phyloP scores from a whole-genome alignment of 1,140 invertebrate genomes.

The Zophobas morio region DNA sequence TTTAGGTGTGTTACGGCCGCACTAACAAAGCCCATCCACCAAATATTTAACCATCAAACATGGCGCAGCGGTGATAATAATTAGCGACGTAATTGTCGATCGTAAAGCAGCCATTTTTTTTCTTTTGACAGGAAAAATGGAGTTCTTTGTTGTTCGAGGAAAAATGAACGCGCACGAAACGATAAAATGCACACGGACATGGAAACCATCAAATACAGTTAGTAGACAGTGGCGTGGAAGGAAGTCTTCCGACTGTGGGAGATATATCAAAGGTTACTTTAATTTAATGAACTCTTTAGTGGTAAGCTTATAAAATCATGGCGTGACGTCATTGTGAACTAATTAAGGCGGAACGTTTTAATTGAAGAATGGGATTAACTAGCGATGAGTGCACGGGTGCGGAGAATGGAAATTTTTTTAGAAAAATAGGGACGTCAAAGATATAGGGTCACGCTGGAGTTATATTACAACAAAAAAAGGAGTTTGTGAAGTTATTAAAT shows the following conservation, averaged over 20 bases:
- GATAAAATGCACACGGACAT: not conserved
- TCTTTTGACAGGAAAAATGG: not conserved
- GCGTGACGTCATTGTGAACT: no score
- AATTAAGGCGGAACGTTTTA: no score
- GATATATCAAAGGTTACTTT: not conserved
- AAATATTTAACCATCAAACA: conserved; percentile 36
- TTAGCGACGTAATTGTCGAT: conserved; percentile 15
- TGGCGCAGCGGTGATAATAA: conserved; percentile 15
- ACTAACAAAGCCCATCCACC: conserved; percentile 31
- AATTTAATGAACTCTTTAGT: not conserved
- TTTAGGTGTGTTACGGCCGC: conserved; percentile 16
- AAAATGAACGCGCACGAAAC: not conserved
- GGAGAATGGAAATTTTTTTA: no score
- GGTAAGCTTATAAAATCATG: no score
- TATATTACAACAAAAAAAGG: no score
- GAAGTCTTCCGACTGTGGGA: not conserved
- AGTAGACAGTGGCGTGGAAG: not conserved
- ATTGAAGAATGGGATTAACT: no score
- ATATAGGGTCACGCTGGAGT: no score
- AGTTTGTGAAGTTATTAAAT: no score
- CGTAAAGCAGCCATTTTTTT: not conserved
- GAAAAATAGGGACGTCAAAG: no score
- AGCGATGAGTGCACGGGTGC: no score
- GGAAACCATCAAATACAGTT: conserved; percentile 6
- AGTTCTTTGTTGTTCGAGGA: not conserved